Conservation (phyloP, 2,113 vertebrate genomes). For the Phycodurus eques region DNA sequence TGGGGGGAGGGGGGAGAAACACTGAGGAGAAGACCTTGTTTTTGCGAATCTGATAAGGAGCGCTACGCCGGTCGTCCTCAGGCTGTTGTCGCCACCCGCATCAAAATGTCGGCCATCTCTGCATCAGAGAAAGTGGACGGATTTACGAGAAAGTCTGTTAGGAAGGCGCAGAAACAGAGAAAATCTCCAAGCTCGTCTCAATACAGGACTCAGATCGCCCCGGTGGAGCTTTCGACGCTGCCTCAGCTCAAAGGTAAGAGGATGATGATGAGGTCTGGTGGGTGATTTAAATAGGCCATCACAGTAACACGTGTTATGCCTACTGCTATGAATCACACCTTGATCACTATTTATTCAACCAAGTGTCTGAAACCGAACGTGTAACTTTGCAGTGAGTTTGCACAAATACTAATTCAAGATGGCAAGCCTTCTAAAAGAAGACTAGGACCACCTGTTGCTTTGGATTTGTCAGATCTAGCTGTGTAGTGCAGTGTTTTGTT, state of each 20-base stretch:
- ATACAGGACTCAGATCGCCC: slow-evolving; percentile 84
- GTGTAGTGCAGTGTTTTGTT: background rate
- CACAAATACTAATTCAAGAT: background rate
- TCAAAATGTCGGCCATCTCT: slow-evolving; percentile 88
- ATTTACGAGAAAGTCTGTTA: slow-evolving; percentile 95
- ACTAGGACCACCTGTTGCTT: slow-evolving; percentile 4
- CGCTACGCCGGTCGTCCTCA: slow-evolving; percentile 28
- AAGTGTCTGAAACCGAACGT: slow-evolving; percentile 10
- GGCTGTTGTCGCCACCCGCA: slow-evolving; percentile 38
- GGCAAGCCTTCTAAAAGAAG: background rate
- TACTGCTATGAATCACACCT: slow-evolving; percentile 3
- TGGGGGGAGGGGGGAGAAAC: slow-evolving; percentile 3
- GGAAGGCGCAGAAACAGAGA: slow-evolving; percentile 92
- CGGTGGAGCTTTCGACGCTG: slow-evolving; percentile 86
- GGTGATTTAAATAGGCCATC: slow-evolving; percentile 37
- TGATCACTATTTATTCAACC: background rate
- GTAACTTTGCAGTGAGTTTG: background rate
- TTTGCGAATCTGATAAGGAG: slow-evolving; percentile 12
- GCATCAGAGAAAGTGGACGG: slow-evolving; percentile 98
- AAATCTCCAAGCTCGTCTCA: slow-evolving; percentile 93
- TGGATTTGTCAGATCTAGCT: background rate
- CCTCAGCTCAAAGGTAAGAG: slow-evolving; percentile 89
- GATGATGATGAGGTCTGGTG: slow-evolving; percentile 38
- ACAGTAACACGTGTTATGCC: slow-evolving; percentile 3
- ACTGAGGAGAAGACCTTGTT: slow-evolving; percentile 25